phyloP scores from a whole-genome alignment of 2,888 invertebrate species.

The Lasioglossum figueresi region DNA sequence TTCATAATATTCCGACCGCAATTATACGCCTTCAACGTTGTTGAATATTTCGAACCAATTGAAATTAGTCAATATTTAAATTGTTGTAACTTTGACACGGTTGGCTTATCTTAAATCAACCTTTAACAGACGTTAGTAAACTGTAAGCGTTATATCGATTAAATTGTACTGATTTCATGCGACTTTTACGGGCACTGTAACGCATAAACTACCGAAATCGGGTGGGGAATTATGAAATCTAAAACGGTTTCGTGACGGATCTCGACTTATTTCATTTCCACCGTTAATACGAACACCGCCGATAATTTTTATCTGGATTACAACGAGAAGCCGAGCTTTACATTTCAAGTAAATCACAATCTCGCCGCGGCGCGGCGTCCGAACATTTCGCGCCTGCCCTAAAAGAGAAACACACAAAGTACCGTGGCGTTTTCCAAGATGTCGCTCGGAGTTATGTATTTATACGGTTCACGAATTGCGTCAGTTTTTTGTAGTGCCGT shows the following conservation, averaged over 20 bases:
- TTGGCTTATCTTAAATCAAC: neutral
- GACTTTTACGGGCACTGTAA: too few relatives aligned
- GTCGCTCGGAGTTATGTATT: constrained; percentile 30
- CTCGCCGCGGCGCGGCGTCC: neutral
- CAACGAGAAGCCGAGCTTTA: neutral
- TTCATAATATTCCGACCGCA: neutral
- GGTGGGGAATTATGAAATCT: too few relatives aligned
- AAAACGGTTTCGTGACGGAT: neutral
- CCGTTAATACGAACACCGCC: neutral
- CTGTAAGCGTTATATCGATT: too few relatives aligned
- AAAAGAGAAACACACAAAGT: neutral
- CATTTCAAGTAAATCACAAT: neutral
- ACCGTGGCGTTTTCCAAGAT: neutral
- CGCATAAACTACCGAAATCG: too few relatives aligned
- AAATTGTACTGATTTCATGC: too few relatives aligned
- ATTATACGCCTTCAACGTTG: neutral
- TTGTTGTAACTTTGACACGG: neutral
- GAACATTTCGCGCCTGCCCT: neutral
- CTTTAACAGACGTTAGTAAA: neutral
- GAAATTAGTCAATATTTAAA: too few relatives aligned
- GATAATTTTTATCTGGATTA: neutral
- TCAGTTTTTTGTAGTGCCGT: constrained; percentile 45
- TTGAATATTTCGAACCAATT: too few relatives aligned
- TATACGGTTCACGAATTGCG: constrained; percentile 35
- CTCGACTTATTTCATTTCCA: neutral